Evolutionary conservation across 2,797 vertebrate species (phyloP).

Genomic region (Coilia nasus): DNA sequence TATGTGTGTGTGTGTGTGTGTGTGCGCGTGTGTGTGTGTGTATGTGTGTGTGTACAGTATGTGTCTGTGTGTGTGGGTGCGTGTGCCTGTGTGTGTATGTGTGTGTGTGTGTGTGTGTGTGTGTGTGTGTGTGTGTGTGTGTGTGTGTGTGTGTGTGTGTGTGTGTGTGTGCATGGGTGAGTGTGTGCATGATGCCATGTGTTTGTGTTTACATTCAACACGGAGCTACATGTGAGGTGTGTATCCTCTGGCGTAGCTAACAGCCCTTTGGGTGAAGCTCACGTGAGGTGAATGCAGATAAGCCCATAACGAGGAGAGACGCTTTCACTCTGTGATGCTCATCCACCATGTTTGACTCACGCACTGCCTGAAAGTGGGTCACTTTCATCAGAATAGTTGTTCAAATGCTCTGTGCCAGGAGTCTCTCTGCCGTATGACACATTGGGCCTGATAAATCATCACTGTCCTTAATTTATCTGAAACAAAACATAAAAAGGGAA

Average conservation of each 20-base stretch:
- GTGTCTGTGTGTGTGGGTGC: neutral
- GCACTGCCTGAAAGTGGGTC: slow-evolving; percentile 41
- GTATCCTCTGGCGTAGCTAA: neutral
- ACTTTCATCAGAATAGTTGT: slow-evolving; percentile 32
- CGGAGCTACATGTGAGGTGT: neutral
- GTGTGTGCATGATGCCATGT: neutral
- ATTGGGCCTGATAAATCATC: too few relatives aligned
- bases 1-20: neutral
- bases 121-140: neutral
- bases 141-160: neutral
- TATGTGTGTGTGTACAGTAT: neutral
- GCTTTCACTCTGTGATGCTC: slow-evolving; percentile 32
- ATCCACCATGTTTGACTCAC: slow-evolving; percentile 29
- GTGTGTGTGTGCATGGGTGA: neutral
- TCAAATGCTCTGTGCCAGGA: slow-evolving; percentile 22
- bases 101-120: neutral
- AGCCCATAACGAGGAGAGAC: slow-evolving; percentile 28
- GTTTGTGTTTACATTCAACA: neutral
- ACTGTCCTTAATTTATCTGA: too few relatives aligned
- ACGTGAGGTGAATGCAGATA: neutral
- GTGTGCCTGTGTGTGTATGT: neutral
- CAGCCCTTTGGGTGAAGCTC: slow-evolving; percentile 15
- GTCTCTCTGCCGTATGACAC: neutral
- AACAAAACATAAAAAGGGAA: too few relatives aligned
- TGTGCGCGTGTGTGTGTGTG: neutral